Conservation (phyloP, 1,140 invertebrate genomes). For the Aethina tumida region DNA sequence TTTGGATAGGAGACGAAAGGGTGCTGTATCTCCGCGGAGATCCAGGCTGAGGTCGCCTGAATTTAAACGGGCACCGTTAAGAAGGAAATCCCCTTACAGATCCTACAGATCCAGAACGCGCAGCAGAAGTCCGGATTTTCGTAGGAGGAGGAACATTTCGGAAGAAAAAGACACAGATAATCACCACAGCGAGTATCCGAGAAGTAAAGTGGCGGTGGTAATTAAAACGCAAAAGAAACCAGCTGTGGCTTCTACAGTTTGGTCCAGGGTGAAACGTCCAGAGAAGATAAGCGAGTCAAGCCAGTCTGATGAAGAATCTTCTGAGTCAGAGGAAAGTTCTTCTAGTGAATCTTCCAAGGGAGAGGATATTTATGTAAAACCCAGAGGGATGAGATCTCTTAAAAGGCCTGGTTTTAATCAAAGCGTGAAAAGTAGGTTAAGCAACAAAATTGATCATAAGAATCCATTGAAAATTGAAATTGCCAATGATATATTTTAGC, state of each 20-base stretch:
- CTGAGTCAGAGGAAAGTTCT: conserved; percentile 6
- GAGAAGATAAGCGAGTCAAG: conserved; percentile 11
- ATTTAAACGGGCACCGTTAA: too few relatives aligned
- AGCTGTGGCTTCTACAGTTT: conserved; percentile 32
- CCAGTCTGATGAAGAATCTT: conserved; percentile 7
- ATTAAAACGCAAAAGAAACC: conserved; percentile 33
- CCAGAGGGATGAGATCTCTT: conserved; percentile 10
- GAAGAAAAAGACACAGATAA: conserved; percentile 11
- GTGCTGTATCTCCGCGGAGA: too few relatives aligned
- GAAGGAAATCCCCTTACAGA: too few relatives aligned
- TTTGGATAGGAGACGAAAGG: too few relatives aligned
- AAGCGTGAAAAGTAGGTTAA: conserved; percentile 9
- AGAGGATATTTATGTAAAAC: conserved; percentile 6
- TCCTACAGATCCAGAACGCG: too few relatives aligned
- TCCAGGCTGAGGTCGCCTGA: too few relatives aligned
- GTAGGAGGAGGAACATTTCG: too few relatives aligned
- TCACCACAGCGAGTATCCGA: conserved; percentile 17
- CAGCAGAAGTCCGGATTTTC: too few relatives aligned
- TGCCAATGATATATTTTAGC: conserved; percentile 30
- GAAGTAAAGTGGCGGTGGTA: conserved; percentile 33
- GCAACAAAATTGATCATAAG: conserved; percentile 17
- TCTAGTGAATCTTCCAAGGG: conserved; percentile 12
- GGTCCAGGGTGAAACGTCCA: conserved; percentile 22
- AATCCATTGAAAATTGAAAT: conserved; percentile 32
- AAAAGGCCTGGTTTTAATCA: conserved; percentile 23